Evolutionary conservation across 2,113 vertebrate genomes (phyloP).

Genomic region (Pterophyllum scalare): DNA sequence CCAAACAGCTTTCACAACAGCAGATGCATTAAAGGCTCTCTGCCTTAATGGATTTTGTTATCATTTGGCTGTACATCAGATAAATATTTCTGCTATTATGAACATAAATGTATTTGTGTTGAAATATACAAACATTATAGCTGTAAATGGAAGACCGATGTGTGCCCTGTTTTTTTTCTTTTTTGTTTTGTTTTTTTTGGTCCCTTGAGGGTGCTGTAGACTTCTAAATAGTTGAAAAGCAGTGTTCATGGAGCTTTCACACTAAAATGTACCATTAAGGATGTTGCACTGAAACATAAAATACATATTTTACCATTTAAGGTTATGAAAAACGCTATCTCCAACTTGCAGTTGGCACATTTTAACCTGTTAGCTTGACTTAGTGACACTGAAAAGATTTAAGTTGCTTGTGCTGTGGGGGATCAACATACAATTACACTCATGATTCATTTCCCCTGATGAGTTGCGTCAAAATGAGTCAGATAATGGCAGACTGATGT

Average conservation of each 20-base stretch:
- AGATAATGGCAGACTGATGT: conserved; percentile 17
- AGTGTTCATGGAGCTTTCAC: not conserved
- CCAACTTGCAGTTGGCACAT: not conserved
- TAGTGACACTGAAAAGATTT: not conserved
- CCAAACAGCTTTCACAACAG: not conserved
- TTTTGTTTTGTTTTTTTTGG: not conserved
- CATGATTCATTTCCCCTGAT: conserved; percentile 35
- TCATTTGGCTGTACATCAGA: not conserved
- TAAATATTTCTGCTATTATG: not conserved
- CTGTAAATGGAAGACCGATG: not conserved
- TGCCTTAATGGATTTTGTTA: not conserved
- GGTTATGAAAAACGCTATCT: not conserved
- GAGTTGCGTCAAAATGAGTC: conserved; percentile 36
- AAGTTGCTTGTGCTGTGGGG: conserved; percentile 3
- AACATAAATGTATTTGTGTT: conserved; percentile 50
- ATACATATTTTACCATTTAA: not conserved
- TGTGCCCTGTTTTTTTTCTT: not conserved
- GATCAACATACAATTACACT: conserved; percentile 10
- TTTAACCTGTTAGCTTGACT: not conserved
- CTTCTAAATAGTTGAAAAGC: not conserved
- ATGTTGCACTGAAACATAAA: not conserved
- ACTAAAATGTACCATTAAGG: not conserved
- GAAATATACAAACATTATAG: not conserved
- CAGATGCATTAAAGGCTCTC: not conserved
- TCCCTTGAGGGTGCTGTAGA: conserved; percentile 35